Base-by-base conservation (phyloP, 2,113 vertebrate genomes). In the Pungitius pungitius region DNA sequence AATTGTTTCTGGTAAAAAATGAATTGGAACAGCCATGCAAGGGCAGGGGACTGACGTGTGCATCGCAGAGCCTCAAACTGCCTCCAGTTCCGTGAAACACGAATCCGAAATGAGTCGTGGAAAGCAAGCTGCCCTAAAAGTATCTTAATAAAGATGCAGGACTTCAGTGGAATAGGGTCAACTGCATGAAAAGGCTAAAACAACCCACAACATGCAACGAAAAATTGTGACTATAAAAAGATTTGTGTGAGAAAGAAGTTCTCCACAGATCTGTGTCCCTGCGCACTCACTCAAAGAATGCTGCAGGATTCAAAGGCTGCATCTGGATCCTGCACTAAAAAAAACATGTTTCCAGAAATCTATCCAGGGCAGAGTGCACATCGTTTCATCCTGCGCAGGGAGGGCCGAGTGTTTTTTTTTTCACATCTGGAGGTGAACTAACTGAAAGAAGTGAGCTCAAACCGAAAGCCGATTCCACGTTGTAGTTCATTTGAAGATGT, bases 401-500 rank as follows among this genome's bases (percentile, higher is more conserved):
- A 58, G 60, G 43, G 62, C 27, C 70, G 71, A 75, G 67, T 47
- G 8, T 24, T 49, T 60, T 30, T 54, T 14, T 54, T 42, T 27
- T 18, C 30, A 71, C 67, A 66, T 69, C 52, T 27, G 42, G 54
- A 67, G 52, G 43, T 72, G 69, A 78, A 80, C 70, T 58, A 49
- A 79, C 47, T 58, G 54, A 73, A 73, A 65, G 69, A 78, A 80
- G 63, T 57, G 61, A 80, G 77, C 64, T 56, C 49, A 61, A 60
- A 37, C 69, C 55, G 59, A 73, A 86, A 83, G 58, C 55, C 75
- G 33, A 73, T 73, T 77, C 81, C 76, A 75, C 76, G 73, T 71
- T 59, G 55, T 52, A 30, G 52, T 85, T 91, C 89, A 92, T 91
- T 90, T 89, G 79, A 87, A 92, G 85, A 90, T 77, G 82, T 85